Evolutionary conservation across 2,888 invertebrate species (phyloP).

Genomic region (Campoletis raptor): DNA sequence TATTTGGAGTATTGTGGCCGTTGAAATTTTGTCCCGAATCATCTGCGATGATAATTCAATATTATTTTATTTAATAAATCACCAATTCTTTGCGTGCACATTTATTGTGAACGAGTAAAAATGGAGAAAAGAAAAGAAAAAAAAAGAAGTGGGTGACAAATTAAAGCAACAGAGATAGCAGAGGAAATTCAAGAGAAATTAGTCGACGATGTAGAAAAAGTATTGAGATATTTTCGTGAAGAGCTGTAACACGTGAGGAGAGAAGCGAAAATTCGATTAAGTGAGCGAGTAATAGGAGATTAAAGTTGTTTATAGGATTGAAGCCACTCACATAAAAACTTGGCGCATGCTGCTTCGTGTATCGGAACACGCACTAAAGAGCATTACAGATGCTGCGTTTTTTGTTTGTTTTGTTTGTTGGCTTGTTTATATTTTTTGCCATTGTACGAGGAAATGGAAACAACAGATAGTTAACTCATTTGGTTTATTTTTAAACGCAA

Average conservation of each 20-base stretch:
- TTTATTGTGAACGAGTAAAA: neutral
- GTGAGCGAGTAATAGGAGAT: constrained; percentile 37
- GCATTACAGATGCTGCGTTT: constrained; percentile 46
- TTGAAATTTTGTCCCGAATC: constrained; percentile 91
- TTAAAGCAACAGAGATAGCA: constrained; percentile 17
- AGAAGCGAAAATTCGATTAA: constrained; percentile 49
- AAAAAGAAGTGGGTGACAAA: constrained; percentile 2
- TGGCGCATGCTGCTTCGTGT: constrained; percentile 61
- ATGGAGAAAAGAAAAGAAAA: neutral
- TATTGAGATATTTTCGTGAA: constrained; percentile 1
- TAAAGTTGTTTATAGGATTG: constrained; percentile 48
- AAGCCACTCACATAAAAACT: constrained; percentile 67
- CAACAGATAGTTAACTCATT: constrained; percentile 57
- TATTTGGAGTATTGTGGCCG: constrained; percentile 90
- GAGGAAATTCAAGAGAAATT: constrained; percentile 3
- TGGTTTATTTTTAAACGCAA: constrained; percentile 73
- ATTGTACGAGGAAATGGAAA: constrained; percentile 70
- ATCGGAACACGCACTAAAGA: constrained; percentile 38
- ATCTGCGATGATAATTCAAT: constrained; percentile 84
- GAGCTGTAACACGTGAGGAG: constrained; percentile 9
- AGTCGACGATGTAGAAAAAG: constrained; percentile 8
- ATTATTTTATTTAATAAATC: neutral
- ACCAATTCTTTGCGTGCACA: neutral
- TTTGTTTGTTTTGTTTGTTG: constrained; percentile 12
- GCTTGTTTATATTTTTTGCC: constrained; percentile 48